Evolutionary conservation across 1,140 invertebrate genomes (phyloP).

Genomic region (Sinella curviseta): DNA sequence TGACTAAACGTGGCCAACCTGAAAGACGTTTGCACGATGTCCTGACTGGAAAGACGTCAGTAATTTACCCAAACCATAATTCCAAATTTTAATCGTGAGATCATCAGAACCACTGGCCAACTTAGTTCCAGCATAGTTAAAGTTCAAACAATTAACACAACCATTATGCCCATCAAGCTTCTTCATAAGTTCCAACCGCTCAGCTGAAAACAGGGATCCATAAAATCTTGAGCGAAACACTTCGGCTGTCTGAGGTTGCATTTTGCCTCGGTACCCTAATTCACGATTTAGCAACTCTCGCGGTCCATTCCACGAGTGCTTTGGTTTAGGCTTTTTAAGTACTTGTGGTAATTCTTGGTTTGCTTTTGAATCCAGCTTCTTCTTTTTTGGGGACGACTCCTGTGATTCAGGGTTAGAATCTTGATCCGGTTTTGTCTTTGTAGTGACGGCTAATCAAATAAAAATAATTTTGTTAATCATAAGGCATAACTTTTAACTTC

Average conservation of each 20-base stretch:
- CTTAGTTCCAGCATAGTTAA: constrained; percentile 74
- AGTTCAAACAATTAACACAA: constrained; percentile 90
- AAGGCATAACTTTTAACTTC: neutral
- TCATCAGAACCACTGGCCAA: constrained; percentile 90
- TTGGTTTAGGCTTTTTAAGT: constrained; percentile 44
- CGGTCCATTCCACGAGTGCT: constrained; percentile 42
- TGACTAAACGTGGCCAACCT: too few species aligned
- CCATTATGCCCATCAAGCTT: constrained; percentile 78
- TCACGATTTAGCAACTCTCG: constrained; percentile 42
- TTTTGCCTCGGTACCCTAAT: constrained; percentile 31
- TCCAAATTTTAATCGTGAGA: constrained; percentile 80
- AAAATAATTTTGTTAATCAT: neutral
- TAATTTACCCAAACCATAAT: constrained; percentile 75
- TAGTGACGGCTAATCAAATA: neutral
- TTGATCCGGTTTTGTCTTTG: neutral
- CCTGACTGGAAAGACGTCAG: constrained; percentile 70
- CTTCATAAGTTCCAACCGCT: constrained; percentile 76
- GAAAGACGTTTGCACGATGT: constrained; percentile 85
- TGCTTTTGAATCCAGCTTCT: constrained; percentile 28
- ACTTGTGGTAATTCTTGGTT: constrained; percentile 39
- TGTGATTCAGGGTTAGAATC: neutral
- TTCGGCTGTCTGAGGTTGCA: constrained; percentile 56
- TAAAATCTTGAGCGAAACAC: constrained; percentile 73
- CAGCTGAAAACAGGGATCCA: constrained; percentile 76
- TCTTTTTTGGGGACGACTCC: neutral